These are phyloP conservation scores for Columba guinea DNA, from an alignment of 2,797 vertebrate genomes.

Conservation along the genomic window DNA sequence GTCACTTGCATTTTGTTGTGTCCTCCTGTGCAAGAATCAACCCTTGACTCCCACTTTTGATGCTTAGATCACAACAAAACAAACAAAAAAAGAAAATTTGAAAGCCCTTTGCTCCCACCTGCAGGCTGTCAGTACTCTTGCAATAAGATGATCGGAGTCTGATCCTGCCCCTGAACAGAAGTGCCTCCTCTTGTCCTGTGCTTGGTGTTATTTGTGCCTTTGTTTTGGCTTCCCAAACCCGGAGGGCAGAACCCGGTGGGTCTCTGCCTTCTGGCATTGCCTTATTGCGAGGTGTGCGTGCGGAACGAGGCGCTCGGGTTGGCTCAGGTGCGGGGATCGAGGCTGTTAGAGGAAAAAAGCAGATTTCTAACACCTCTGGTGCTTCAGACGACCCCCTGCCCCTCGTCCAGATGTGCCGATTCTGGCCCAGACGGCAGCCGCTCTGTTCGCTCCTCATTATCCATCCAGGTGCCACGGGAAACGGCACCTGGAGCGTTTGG, in stretches of 20 bases:
- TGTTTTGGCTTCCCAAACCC: not conserved
- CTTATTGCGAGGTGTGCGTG: too few relatives aligned
- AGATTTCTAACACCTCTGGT: not conserved
- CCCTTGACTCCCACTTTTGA: not conserved
- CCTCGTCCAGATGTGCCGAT: not conserved
- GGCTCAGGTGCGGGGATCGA: accelerated
- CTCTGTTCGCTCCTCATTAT: conserved; percentile 19
- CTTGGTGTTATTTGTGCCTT: not conserved
- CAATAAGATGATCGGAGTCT: not conserved
- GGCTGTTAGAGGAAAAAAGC: not conserved
- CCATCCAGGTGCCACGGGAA: not conserved
- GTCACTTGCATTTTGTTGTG: not conserved
- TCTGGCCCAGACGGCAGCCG: not conserved
- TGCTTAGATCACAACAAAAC: not conserved
- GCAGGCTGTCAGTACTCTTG: not conserved
- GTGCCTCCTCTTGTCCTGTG: not conserved
- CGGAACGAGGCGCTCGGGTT: accelerated
- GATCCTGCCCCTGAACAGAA: not conserved
- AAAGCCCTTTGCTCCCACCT: not conserved
- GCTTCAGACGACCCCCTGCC: conserved; percentile 3
- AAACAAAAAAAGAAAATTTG: not conserved
- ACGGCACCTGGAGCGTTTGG: not conserved
- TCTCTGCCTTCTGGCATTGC: not conserved
- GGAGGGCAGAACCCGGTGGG: accelerated
- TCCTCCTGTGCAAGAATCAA: not conserved